Evolutionary conservation across 2,113 vertebrate genomes (phyloP).

Genomic region (Balaenoptera acutorostrata): DNA sequence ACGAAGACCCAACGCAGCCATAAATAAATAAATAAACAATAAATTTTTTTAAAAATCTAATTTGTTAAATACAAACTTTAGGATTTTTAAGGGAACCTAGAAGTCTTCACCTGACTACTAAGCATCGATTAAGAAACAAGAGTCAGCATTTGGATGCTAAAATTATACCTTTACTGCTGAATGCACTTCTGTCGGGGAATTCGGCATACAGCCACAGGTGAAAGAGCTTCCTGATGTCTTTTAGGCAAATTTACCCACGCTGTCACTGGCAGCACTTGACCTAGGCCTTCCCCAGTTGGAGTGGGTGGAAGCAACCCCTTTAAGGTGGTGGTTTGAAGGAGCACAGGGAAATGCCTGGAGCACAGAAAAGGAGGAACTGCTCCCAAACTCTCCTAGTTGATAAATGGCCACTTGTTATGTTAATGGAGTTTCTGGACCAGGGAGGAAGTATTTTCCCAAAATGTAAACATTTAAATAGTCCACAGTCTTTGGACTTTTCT

Average conservation of each 20-base stretch:
- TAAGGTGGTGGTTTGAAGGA: neutral
- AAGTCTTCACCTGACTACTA: neutral
- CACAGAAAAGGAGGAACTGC: neutral
- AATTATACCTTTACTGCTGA: neutral
- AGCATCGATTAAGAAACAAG: neutral
- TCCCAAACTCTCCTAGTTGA: neutral
- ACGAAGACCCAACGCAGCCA: too few relatives aligned
- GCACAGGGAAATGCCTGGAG: neutral
- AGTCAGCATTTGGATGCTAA: neutral
- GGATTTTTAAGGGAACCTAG: neutral
- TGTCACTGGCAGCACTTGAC: neutral
- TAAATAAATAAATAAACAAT: too few relatives aligned
- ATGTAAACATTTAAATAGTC: neutral
- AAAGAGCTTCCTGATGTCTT: neutral
- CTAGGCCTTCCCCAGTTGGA: neutral
- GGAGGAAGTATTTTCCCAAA: neutral
- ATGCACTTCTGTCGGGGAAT: neutral
- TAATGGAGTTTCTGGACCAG: neutral
- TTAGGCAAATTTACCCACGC: neutral
- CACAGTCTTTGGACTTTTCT: neutral
- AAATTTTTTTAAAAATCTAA: neutral
- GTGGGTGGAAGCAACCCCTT: neutral
- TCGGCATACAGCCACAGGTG: neutral
- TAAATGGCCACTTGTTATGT: neutral
- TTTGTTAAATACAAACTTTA: neutral